These are phyloP conservation scores for Eulemur coronatus DNA, from an alignment of 2,797 vertebrate genomes.

Conservation along the genomic window DNA sequence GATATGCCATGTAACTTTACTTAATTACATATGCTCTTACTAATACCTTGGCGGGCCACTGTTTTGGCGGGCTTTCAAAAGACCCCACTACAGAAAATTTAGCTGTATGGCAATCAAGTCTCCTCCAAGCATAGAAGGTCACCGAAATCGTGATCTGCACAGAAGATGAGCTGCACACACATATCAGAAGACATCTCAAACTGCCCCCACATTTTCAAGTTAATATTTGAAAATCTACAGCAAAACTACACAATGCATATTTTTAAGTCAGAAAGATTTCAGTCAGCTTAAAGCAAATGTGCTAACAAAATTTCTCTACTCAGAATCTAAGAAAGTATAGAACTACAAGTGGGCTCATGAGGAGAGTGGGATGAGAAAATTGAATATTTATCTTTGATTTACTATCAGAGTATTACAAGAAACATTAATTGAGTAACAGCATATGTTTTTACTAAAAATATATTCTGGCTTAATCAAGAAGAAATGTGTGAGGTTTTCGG, in stretches of 20 bases:
- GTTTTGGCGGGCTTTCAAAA: constrained; percentile 16
- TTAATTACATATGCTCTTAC: not conserved
- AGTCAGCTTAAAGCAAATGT: not conserved
- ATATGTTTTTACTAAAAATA: constrained; percentile 38
- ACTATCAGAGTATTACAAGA: not conserved
- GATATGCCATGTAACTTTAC: not conserved
- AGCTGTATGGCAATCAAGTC: not conserved
- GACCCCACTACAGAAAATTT: not conserved
- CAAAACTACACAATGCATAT: not conserved
- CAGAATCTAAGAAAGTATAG: not conserved
- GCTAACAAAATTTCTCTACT: not conserved
- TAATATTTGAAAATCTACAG: not conserved
- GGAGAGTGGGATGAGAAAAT: not conserved
- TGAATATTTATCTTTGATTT: constrained; percentile 6
- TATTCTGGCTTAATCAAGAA: not conserved
- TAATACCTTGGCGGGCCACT: not conserved
- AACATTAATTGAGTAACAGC: not conserved
- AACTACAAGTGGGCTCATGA: not conserved
- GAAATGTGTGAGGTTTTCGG: not conserved
- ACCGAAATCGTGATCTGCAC: not conserved
- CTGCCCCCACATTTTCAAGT: not conserved
- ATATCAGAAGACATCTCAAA: not conserved
- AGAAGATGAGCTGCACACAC: not conserved
- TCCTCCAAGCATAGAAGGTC: not conserved
- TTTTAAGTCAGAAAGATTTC: not conserved